Evolutionary conservation across 2,888 invertebrate species (phyloP).

Genomic region (Heteropelma amictum): DNA sequence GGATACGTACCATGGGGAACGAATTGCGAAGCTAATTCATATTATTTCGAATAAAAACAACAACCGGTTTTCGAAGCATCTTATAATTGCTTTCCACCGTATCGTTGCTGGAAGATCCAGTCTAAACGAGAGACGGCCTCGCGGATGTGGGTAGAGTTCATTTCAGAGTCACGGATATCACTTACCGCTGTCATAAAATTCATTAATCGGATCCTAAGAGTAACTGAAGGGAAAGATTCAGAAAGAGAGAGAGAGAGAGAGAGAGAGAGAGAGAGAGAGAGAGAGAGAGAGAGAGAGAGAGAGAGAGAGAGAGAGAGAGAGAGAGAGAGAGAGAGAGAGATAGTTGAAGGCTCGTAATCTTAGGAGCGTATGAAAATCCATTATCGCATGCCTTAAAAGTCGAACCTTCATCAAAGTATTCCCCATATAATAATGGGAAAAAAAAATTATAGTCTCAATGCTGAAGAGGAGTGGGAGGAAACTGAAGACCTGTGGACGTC

Average conservation of each 20-base stretch:
- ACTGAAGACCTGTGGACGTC: not conserved
- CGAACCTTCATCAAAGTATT: slow-evolving; percentile 46
- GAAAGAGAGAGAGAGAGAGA: not conserved
- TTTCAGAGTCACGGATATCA: slow-evolving; percentile 46
- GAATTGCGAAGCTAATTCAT: slow-evolving; percentile 23
- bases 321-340: not conserved
- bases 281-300: slow-evolving; percentile 2
- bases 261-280: not conserved
- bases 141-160: slow-evolving; percentile 17
- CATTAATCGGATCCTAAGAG: slow-evolving; percentile 52
- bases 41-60: slow-evolving; percentile 12
- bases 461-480: not conserved
- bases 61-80: slow-evolving; percentile 48
- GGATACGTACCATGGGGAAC: slow-evolving; percentile 30
- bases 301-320: not conserved
- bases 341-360: slow-evolving; percentile 1
- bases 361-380: slow-evolving; percentile 38
- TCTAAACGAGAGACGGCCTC: slow-evolving; percentile 14
- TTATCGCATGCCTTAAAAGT: slow-evolving; percentile 44
- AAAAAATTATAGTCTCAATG: not conserved
- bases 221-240: not conserved
- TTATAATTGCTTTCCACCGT: slow-evolving; percentile 46
- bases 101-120: slow-evolving; percentile 5
- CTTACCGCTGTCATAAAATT: slow-evolving; percentile 51
- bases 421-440: not conserved